Base-by-base conservation (phyloP, 1,140 invertebrate species). In the Neodiprion virginianus region DNA sequence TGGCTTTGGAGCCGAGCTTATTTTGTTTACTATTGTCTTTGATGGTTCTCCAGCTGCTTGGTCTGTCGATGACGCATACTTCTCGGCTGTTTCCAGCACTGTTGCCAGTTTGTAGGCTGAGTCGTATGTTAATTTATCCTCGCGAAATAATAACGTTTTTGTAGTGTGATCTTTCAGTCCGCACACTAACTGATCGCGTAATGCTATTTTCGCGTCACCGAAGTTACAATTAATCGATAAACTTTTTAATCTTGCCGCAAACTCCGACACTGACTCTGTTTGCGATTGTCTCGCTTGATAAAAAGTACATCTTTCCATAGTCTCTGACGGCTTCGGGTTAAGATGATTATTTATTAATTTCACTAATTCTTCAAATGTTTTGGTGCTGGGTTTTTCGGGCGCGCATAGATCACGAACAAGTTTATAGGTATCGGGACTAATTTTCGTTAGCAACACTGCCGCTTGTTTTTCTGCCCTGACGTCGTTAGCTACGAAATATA, bases 271-370 rank as follows among this genome's bases (percentile, higher is more conserved):
- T 9, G 76, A 50, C 69, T 84, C 82, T 28, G 73, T 79, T 9
- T 47, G 48, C 12, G 68, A 48, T 75, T 83, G 82, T n/a, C 77
- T 74, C 21, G 81, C 74, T 75, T 81, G 75, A 5, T 79, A 76
- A 67, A 84, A 83, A n/a, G 80, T 76, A 50, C 82, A 82, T 73
- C 80, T 61, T 72, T 83, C 82, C 9, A 82, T 79, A 48, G 78
- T 78, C 67, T 80, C 78, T 9, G 79, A 83, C 9, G 79, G 73
- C 65, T 79, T 76, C 8, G 81, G 84, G 72, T 84, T 73, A 17
- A 81, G 69, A 66, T 83, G 79, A 4, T 83, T 72, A n/a, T 69
- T 74, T 17, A 83, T 74, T 7, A 83, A 48, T 67, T 74, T 75
- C 48, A 82, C 77, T 48, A 83, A 69, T 48, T 81, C 78, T 1